Conservation (phyloP, 2,888 invertebrate species). For the Dastarcus helophoroides region DNA sequence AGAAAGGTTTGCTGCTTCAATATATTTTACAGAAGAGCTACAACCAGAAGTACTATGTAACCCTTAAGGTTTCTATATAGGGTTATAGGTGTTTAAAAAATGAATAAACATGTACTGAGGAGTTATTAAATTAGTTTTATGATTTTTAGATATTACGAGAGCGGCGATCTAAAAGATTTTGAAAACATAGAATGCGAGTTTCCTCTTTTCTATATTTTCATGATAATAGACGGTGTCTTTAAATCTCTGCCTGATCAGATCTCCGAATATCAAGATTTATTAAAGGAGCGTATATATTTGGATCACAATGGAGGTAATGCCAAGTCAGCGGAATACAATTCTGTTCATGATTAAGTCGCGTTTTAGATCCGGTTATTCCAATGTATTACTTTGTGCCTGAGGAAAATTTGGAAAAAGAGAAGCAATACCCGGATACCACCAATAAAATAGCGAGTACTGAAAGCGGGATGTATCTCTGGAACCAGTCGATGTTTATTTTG, state of each 20-base stretch:
- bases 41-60: too few species aligned
- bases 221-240: constrained; percentile 94
- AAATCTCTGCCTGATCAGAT: constrained; percentile 79
- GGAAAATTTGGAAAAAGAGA: constrained; percentile 61
- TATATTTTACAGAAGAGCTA: too few species aligned
- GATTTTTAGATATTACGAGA: constrained; percentile 57
- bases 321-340: neutral
- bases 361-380: constrained; percentile 74
- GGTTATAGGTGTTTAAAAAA: too few species aligned
- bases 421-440: constrained; percentile 46
- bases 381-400: constrained; percentile 84
- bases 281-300: constrained; percentile 69
- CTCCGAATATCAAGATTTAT: constrained; percentile 78
- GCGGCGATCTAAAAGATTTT: constrained; percentile 90
- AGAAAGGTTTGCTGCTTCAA: too few species aligned
- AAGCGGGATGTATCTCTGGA: constrained; percentile 77
- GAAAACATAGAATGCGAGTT: constrained; percentile 96
- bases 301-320: constrained; percentile 65
- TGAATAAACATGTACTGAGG: too few species aligned
- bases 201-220: constrained; percentile 91
- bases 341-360: neutral
- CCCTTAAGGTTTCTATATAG: too few species aligned
- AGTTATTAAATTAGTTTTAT: constrained; percentile 11
- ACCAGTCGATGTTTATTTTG: constrained; percentile 91
- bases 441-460: constrained; percentile 34